Base-by-base conservation (phyloP, 2,797 vertebrate genomes). In the Helicolenus hilgendorfi region DNA sequence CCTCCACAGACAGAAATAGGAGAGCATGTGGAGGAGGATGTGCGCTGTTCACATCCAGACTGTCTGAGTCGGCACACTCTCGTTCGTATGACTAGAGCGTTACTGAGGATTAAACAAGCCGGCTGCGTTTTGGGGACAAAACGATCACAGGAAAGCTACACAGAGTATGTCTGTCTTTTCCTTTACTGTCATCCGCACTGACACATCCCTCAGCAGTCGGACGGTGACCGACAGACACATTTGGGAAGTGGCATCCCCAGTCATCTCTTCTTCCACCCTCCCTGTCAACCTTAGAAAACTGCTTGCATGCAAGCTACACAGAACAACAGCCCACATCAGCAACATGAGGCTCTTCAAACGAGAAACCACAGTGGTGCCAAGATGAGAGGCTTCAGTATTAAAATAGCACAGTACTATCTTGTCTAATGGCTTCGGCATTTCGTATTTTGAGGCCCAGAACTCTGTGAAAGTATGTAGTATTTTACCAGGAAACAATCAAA, bases 1-100 rank as follows among this genome's bases (percentile, higher is more conserved):
- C 89, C 79, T 88, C 84, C 64, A n/a, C 18, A 22, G 87, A 91
- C 84, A 78, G 87, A 93, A 91, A 93, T 83, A 90, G 85, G 85
- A 91, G 89, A 77, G 53, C 79, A 35, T 70, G 45, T 35, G 81
- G 72, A 90, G 77, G 87, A 86, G 79, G 84, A 88, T 72, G 86
- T 81, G 75, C 7, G 11, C 60, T 72, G 67, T 74, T 70, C 63
- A 18, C 64, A 60, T 78, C 76, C 90, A 94, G 85, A 86, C 68
- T 56, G 59, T 80, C 77, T 83, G 76, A 83, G 49, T 86, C 68
- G 8, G 3, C 68, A 81, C 64, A 72, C 82, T 45, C 79, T 84
- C 72, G 4, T 85, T 93, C 87, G 81, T 83, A 85, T 91, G 84
- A 89, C 87, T 55, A 58, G 56, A 59, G 45, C 49, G 45, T 49